Evolutionary conservation across 2,888 invertebrate species (phyloP).

Genomic region (Phymatocera aterrima): DNA sequence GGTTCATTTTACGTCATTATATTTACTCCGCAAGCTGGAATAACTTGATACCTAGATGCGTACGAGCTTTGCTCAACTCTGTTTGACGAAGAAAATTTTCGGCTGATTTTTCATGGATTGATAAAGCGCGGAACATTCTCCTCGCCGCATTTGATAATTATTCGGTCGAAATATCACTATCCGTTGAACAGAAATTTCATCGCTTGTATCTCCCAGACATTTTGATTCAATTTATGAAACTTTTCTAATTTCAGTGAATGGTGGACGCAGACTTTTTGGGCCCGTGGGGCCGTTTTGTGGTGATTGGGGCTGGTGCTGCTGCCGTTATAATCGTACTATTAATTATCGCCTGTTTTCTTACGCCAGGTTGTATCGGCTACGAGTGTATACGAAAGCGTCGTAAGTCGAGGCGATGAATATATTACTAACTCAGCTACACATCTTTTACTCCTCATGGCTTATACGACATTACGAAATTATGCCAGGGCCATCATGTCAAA

Average conservation of each 20-base stretch:
- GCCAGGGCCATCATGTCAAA: too few species aligned
- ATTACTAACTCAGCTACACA: not conserved
- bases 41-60: not conserved
- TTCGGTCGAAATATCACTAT: too few species aligned
- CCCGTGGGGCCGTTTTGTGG: slow-evolving; percentile 70
- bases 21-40: not conserved
- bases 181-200: too few species aligned
- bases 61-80: not conserved
- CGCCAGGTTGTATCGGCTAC: slow-evolving; percentile 73
- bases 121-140: too few species aligned
- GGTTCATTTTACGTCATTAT: not conserved
- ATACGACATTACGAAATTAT: too few species aligned
- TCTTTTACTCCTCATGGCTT: too few species aligned
- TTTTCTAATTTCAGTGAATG: slow-evolving; percentile 67
- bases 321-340: slow-evolving; percentile 65
- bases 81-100: not conserved
- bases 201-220: too few species aligned
- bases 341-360: slow-evolving; percentile 71
- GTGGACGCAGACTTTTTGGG: slow-evolving; percentile 67
- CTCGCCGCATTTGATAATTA: too few species aligned
- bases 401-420: slow-evolving; percentile 40
- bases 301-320: slow-evolving; percentile 66
- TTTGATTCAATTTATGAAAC: not conserved
- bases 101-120: too few species aligned
- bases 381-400: slow-evolving; percentile 61